phyloP scores from a whole-genome alignment of 2,888 invertebrate species.

The Acleris emargana region DNA sequence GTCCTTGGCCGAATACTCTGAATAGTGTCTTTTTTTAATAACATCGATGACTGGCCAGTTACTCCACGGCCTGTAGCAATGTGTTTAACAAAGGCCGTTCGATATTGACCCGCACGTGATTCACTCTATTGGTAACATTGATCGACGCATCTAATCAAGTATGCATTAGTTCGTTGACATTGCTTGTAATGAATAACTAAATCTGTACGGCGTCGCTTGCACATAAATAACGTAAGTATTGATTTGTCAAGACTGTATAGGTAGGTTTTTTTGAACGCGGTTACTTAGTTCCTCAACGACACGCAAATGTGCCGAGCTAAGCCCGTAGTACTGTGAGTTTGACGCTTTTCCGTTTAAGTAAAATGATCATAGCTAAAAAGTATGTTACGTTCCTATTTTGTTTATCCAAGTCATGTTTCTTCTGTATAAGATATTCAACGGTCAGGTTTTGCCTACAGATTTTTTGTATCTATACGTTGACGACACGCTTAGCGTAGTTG shows the following conservation, averaged over 20 bases:
- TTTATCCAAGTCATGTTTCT: no score
- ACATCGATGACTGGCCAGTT: neutral
- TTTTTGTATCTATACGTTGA: no score
- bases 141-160: conserved; percentile 48
- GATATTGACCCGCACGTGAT: conserved; percentile 56
- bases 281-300: neutral
- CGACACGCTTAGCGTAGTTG: no score
- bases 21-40: no score
- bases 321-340: no score
- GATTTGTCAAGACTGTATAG: neutral
- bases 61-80: conserved; percentile 38
- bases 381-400: no score
- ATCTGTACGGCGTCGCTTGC: neutral
- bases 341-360: no score
- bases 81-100: conserved; percentile 48
- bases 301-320: no score
- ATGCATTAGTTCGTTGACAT: conserved; percentile 58
- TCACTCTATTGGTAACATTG: conserved; percentile 60
- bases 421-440: no score
- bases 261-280: neutral
- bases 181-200: conserved; percentile 12
- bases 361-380: no score
- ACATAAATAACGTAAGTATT: neutral
- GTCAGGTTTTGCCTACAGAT: no score
- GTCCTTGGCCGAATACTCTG: no score